These are phyloP conservation scores for Stramonita haemastoma DNA, from an alignment of 2,888 invertebrate species.

Conservation along the genomic window DNA sequence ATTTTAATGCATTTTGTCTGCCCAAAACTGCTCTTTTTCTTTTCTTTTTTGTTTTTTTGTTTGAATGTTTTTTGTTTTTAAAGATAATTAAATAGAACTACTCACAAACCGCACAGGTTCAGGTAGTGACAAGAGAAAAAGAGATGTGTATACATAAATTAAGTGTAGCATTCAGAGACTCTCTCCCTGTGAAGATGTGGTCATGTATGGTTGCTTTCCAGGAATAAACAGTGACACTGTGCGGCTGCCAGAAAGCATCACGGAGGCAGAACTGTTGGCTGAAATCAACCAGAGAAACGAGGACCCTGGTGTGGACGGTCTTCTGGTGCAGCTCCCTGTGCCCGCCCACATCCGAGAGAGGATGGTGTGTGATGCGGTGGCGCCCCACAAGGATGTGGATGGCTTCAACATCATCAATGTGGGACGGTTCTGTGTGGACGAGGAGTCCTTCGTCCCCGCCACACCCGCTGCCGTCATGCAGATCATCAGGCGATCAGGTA, in stretches of 20 bases:
- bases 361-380: constrained; percentile 87
- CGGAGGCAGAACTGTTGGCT: constrained; percentile 84
- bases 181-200: no score
- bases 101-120: no score
- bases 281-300: constrained; percentile 82
- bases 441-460: constrained; percentile 84
- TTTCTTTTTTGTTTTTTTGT: no score
- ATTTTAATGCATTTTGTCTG: no score
- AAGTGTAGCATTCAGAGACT: no score
- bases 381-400: constrained; percentile 91
- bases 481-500: constrained; percentile 83
- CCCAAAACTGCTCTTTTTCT: no score
- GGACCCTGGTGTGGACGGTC: constrained; percentile 86
- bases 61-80: no score
- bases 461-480: constrained; percentile 87
- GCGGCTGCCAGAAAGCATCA: constrained; percentile 81
- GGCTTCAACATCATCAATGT: constrained; percentile 92
- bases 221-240: constrained; percentile 83
- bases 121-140: no score
- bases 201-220: constrained; percentile 48
- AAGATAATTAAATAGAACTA: no score
- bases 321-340: constrained; percentile 87
- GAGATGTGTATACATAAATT: no score
- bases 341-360: constrained; percentile 84
- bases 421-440: constrained; percentile 81